Percentiles rank a stretch among this genome's conserved stretches.
Conservation (phyloP, 2,797 vertebrate species). For the Anguilla pacifica region DNA sequence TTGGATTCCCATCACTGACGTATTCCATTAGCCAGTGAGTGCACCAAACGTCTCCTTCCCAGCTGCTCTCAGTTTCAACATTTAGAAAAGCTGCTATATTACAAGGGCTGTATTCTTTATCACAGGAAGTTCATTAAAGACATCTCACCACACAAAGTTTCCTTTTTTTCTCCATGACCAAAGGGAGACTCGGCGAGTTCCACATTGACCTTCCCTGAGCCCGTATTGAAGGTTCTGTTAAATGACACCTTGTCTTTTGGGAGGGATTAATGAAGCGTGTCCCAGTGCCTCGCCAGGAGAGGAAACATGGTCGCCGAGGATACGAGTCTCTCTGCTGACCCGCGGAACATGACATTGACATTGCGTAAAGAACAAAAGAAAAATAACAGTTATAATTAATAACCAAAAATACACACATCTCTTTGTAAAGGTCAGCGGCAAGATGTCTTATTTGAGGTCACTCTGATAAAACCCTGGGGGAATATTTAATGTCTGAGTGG, state of each 20-base stretch:
- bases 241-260: neutral
- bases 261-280: conserved; percentile 20
- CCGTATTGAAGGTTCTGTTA: neutral
- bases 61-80: neutral
- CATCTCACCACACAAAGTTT: neutral
- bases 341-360: neutral
- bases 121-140: neutral
- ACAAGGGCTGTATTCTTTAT: neutral
- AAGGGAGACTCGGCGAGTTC: neutral
- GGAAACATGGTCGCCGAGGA: neutral
- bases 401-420: neutral
- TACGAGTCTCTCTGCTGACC: conserved; percentile 14
- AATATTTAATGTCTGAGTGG: neutral
- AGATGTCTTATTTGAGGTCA: neutral
- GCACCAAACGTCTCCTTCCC: neutral
- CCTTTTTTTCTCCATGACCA: neutral
- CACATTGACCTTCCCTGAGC: neutral
- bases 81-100: neutral
- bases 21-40: neutral
- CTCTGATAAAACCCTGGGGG: conserved; percentile 1
- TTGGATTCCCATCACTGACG: neutral
- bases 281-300: neutral
- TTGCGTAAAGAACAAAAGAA: neutral
- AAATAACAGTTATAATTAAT: neutral
- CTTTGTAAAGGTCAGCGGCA: conserved; percentile 21